Evolutionary conservation across 2,113 vertebrate genomes (phyloP), one percentile per base, ranked within the genome.

Genomic region (Thymallus thymallus): DNA sequence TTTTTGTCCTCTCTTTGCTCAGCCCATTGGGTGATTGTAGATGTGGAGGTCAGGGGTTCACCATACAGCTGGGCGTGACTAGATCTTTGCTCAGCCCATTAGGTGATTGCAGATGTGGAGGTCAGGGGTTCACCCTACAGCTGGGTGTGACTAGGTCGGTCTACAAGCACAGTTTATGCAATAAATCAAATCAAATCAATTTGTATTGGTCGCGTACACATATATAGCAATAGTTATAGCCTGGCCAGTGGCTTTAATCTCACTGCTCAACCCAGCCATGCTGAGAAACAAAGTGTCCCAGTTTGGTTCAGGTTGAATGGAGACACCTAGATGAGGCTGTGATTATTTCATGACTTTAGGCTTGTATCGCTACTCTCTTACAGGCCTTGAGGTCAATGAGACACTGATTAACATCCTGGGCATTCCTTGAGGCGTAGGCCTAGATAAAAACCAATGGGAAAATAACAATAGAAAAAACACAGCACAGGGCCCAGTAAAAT

Each of bases 201-300:
- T 9, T 41, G 9, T 12, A 41, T 41, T 0, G 9, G 35, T 41
- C 9, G 9, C 2, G 9, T 10, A 41, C 35, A 12, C 10, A 41
- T 41, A 41, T 41, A 73, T 45, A 73, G 29, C 60, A 73, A 73
- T 66, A 23, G 72, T 55, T 55, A 64, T 35, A 32, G 45, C 12
- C 69, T 30, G 41, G 63, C 41, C 46, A 55, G 46, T 55, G 46
- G 29, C 18, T 9, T 74, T 66, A 55, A 32, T 10, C 72, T 74
- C 46, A 46, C 63, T 29, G 72, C 72, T 30, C n/a, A n/a, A 74
- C n/a, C n/a, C 56, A 60, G 32, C 30, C 6, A 14, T 26, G 55
- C 23, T 56, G 26, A 58, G 12, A 70, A 55, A 10, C 24, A 64
- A 20, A 16, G 29, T 16, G n/a, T 60, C 6, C 0, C 18, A 3